Evolutionary conservation across 2,888 invertebrate genomes (phyloP).

Genomic region (Eudemis profundana): DNA sequence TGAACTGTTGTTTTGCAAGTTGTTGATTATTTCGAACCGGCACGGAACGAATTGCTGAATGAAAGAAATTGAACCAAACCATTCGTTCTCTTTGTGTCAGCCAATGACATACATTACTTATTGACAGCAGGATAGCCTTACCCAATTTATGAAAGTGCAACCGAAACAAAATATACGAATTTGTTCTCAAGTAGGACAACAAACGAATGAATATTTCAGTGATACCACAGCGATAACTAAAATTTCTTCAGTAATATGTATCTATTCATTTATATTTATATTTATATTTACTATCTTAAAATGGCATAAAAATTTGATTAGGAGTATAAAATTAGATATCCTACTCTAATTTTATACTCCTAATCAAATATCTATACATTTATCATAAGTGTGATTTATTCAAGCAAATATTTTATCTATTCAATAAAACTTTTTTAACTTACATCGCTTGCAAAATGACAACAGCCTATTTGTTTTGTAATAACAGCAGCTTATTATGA

Average conservation of each 20-base stretch:
- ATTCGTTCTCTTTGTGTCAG: conserved; percentile 33
- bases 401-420: too few relatives aligned
- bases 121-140: conserved; percentile 28
- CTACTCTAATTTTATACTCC: too few relatives aligned
- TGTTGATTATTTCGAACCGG: conserved; percentile 34
- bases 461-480: too few relatives aligned
- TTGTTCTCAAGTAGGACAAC: not conserved
- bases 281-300: too few relatives aligned
- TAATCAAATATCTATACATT: too few relatives aligned
- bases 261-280: too few relatives aligned
- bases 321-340: too few relatives aligned
- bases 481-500: too few relatives aligned
- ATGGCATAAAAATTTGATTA: too few relatives aligned
- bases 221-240: not conserved
- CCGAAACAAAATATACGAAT: conserved; percentile 19
- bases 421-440: too few relatives aligned
- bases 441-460: too few relatives aligned
- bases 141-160: not conserved
- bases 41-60: conserved; percentile 17
- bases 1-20: conserved; percentile 30
- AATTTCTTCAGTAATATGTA: not conserved
- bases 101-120: conserved; percentile 27
- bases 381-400: too few relatives aligned
- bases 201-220: conserved; percentile 1
- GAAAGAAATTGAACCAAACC: conserved; percentile 9